Evolutionary conservation across 2,113 vertebrate genomes (phyloP).

Genomic region (Urocitellus parryii): DNA sequence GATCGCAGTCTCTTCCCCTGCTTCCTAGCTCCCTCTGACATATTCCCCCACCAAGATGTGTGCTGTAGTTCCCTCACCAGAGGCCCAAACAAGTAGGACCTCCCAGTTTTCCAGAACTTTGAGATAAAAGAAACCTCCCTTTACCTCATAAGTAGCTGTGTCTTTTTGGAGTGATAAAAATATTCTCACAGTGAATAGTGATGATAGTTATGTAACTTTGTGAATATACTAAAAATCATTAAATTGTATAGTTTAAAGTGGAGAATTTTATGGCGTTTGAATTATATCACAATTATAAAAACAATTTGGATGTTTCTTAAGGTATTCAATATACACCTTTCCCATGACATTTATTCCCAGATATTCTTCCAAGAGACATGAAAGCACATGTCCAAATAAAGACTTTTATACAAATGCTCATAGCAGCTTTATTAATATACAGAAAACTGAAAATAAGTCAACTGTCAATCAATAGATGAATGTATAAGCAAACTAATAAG

Average conservation of each 20-base stretch:
- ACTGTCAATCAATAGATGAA: too few relatives aligned
- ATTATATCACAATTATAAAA: neutral
- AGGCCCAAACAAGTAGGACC: too few relatives aligned
- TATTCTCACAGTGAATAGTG: neutral
- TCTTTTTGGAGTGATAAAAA: neutral
- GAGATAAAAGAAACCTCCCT: too few relatives aligned
- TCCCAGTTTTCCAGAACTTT: too few relatives aligned
- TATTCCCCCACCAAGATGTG: too few relatives aligned
- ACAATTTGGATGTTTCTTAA: neutral
- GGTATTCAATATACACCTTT: neutral
- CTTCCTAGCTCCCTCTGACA: too few relatives aligned
- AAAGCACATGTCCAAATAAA: neutral
- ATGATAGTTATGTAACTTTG: neutral
- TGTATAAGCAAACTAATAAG: neutral
- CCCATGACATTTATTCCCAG: neutral
- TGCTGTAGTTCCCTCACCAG: too few relatives aligned
- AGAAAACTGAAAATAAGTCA: too few relatives aligned
- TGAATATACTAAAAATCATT: neutral
- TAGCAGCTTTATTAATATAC: too few relatives aligned
- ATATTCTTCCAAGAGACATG: neutral
- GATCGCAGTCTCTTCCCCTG: neutral
- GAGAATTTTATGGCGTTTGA: neutral
- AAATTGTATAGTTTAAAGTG: neutral
- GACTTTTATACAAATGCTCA: neutral
- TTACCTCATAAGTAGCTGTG: too few relatives aligned